Evolutionary conservation across 2,797 vertebrate genomes (phyloP).

Genomic region (Pseudochirops cupreus): DNA sequence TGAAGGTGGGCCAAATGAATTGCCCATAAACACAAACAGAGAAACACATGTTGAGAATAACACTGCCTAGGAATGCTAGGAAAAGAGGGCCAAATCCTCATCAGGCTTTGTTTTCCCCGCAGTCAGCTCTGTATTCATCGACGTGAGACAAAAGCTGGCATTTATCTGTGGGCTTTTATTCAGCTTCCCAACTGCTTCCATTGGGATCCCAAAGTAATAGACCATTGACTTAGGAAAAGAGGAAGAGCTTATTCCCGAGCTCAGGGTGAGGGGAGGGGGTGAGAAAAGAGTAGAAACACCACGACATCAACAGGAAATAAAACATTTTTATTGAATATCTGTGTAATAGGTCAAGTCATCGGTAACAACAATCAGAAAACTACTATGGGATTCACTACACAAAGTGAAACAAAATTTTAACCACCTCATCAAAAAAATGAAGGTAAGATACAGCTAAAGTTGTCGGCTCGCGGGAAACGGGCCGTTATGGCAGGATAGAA

Average conservation of each 20-base stretch:
- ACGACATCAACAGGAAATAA: conserved; percentile 99
- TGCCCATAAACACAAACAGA: not conserved
- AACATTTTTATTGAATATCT: conserved; percentile 99
- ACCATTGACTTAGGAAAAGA: not conserved
- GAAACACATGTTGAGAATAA: not conserved
- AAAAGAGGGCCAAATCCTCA: not conserved
- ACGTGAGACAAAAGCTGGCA: not conserved
- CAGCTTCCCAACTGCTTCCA: not conserved
- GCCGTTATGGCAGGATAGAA: conserved; percentile 97
- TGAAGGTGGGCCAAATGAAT: not conserved
- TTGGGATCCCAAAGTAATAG: not conserved
- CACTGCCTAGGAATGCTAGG: not conserved
- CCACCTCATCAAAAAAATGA: conserved; percentile 97
- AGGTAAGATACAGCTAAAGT: conserved; percentile 98
- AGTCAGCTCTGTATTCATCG: not conserved
- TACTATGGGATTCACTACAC: conserved; percentile 99
- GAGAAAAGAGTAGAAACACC: conserved; percentile 69
- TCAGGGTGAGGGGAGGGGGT: conserved; percentile 16
- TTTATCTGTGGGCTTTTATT: not conserved
- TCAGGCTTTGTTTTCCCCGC: not conserved
- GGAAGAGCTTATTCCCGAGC: not conserved
- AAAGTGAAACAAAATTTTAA: conserved; percentile 98
- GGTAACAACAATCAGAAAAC: conserved; percentile 99
- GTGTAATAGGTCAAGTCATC: conserved; percentile 98
- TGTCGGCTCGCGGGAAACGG: conserved; percentile 91